Conservation (phyloP, 2,113 vertebrate species). For the Corapipo altera region DNA sequence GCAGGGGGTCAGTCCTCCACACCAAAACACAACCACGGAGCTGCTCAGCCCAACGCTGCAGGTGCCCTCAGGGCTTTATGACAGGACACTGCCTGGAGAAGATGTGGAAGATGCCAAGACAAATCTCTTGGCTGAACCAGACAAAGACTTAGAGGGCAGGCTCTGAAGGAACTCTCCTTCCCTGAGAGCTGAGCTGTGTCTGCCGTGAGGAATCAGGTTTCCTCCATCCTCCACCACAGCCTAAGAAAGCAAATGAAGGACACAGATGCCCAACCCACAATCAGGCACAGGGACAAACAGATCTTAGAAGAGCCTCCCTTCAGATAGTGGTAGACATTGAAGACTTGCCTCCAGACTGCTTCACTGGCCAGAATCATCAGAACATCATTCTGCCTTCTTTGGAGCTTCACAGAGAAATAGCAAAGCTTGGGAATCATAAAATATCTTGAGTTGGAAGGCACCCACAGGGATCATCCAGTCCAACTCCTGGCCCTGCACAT, state of each 20-base stretch:
- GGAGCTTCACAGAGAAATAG: not conserved
- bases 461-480: accelerated
- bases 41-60: not conserved
- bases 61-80: no score
- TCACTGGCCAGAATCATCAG: not conserved
- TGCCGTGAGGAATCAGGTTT: not conserved
- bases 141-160: not conserved
- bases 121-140: not conserved
- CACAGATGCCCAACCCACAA: not conserved
- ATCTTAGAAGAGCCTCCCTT: not conserved
- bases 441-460: not conserved
- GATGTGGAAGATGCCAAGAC: not conserved
- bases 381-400: not conserved
- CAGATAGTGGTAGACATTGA: not conserved
- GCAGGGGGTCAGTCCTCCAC: not conserved
- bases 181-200: not conserved
- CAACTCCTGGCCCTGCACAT: not conserved
- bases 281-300: not conserved
- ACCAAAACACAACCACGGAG: accelerated
- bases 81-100: accelerated
- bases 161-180: not conserved
- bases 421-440: not conserved
- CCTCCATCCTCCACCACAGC: not conserved
- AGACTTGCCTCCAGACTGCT: not conserved
- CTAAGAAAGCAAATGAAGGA: not conserved